phyloP scores from a whole-genome alignment of 1,140 invertebrate species.

The Leucophenga varia region DNA sequence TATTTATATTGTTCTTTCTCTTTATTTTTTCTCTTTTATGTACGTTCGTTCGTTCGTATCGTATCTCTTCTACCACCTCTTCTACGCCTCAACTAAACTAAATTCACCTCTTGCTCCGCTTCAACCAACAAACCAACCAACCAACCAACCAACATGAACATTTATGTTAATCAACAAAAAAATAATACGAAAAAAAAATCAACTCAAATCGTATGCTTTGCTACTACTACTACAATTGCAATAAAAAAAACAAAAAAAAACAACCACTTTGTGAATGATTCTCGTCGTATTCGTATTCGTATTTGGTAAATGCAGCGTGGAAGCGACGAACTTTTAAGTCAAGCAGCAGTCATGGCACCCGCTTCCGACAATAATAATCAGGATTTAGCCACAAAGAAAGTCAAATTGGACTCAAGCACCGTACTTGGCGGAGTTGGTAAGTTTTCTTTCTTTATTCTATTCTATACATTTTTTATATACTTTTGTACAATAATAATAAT shows the following conservation, averaged over 20 bases:
- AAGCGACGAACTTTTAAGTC: constrained; percentile 91
- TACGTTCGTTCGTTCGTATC: constrained; percentile 41
- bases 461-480: background rate
- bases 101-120: constrained; percentile 17
- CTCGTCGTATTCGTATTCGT: constrained; percentile 19
- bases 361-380: constrained; percentile 91
- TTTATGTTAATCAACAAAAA: too few relatives aligned
- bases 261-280: constrained; percentile 29
- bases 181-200: constrained; percentile 10
- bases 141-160: constrained; percentile 11
- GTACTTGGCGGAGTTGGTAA: constrained; percentile 56
- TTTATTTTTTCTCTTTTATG: constrained; percentile 53
- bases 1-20: constrained; percentile 54
- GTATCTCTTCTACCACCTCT: constrained; percentile 36
- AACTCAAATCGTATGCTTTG: constrained; percentile 44
- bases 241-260: constrained; percentile 20
- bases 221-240: constrained; percentile 29
- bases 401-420: constrained; percentile 60
- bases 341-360: constrained; percentile 91
- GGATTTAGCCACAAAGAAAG: constrained; percentile 89
- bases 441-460: constrained; percentile 22
- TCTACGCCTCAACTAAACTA: constrained; percentile 49
- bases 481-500: too few relatives aligned
- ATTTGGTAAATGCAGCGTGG: constrained; percentile 78
- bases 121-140: constrained; percentile 18